Evolutionary conservation across 1,140 invertebrate genomes (phyloP), one percentile per base, ranked within the genome.

Genomic region (Micrasema longulum): DNA sequence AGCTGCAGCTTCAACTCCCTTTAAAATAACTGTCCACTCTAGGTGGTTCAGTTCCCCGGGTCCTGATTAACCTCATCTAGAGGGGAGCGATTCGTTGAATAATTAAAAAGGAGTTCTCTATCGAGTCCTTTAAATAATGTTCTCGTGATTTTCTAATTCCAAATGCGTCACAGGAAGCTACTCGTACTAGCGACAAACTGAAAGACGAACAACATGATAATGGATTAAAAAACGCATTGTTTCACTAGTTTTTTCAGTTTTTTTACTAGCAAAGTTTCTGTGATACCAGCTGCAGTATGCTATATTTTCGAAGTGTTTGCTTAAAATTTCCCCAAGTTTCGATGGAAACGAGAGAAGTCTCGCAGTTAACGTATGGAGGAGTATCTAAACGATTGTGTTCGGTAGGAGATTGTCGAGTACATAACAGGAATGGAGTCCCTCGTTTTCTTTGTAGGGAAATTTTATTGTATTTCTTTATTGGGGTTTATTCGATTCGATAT

Each of bases 261-360:
- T 31, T 31, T 31, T 31, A 31, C 3, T 31, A 31, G 26, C 16
- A 60, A 60, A 60, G 14, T 60, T 60, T 60, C 55, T 16, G 0
- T 14, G 41, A 57, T 57, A n/a, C 11, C 23, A 38, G 55, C 55
- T 60, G 55, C 55, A 60, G 38, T 60, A 60, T 60, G 55, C 55
- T 41, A 18, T 41, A 36, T 55, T 22, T 60, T 38, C 20, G 31
- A 4, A 36, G 16, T 41, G 55, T 60, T 60, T 7, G 55, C 38
- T 38, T 60, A 7, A 60, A 60, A 60, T 60, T 60, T 60, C 41
- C 35, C 38, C 55, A 60, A 60, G 55, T 60, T 60, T 60, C 18
- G 35, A 60, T 41, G 55, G 10, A 16, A 60, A 60, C 55, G 41
- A 60, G 35, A 20, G 35, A 41, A 18, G 55, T 60, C 55, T 20